phyloP scores from a whole-genome alignment of 1,140 invertebrate genomes.

The Gryon sp. region DNA sequence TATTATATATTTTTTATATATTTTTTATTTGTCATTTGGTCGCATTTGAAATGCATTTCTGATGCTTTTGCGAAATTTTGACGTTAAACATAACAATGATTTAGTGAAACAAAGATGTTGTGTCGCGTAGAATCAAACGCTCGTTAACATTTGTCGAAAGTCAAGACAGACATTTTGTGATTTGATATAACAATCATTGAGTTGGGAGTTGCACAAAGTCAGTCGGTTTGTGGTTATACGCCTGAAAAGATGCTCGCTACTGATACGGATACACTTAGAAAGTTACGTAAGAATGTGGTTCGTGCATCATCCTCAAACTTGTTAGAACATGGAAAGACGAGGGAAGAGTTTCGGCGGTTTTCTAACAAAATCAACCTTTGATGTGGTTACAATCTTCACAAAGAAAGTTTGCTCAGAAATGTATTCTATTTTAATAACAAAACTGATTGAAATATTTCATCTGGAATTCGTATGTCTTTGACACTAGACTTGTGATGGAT shows the following conservation, averaged over 20 bases:
- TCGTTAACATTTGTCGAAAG: too few relatives aligned
- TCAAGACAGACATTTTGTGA: background rate
- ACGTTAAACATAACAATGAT: too few relatives aligned
- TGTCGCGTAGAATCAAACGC: too few relatives aligned
- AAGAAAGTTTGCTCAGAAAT: slow-evolving; percentile 1
- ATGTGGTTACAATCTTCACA: slow-evolving; percentile 10
- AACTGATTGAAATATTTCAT: too few relatives aligned
- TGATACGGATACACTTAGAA: slow-evolving; percentile 5
- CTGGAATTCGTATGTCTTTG: too few relatives aligned
- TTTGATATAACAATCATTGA: slow-evolving; percentile 7
- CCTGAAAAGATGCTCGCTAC: slow-evolving; percentile 9
- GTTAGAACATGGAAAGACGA: slow-evolving; percentile 12
- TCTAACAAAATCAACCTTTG: slow-evolving; percentile 21
- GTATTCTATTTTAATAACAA: background rate
- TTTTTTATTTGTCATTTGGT: too few relatives aligned
- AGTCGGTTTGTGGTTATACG: slow-evolving; percentile 3
- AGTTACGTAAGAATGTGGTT: slow-evolving; percentile 8
- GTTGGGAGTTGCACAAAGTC: background rate
- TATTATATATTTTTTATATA: too few relatives aligned
- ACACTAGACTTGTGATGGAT: too few relatives aligned
- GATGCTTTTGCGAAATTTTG: too few relatives aligned
- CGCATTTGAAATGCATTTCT: too few relatives aligned
- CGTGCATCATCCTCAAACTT: slow-evolving; percentile 18
- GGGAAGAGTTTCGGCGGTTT: slow-evolving; percentile 28
- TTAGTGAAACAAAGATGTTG: too few relatives aligned